Percentiles rank a stretch among this genome's conserved stretches.
Evolutionary conservation across 2,888 invertebrate species (phyloP).

Genomic region (Loripinus fragilis): DNA sequence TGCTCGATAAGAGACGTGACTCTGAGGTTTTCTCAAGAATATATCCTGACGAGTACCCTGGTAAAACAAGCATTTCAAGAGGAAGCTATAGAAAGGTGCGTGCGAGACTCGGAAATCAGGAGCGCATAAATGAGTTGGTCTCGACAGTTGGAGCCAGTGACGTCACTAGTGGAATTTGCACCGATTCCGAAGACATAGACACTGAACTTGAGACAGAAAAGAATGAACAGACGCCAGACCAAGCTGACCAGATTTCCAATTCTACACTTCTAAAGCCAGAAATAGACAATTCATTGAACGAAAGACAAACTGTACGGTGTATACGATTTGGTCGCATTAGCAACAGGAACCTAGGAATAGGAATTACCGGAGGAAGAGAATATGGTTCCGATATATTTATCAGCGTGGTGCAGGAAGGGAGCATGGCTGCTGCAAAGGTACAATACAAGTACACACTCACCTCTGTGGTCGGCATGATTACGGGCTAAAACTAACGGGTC

Average conservation of each 20-base stretch:
- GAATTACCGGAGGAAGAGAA: constrained; percentile 68
- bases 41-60: neutral
- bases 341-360: constrained; percentile 62
- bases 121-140: constrained; percentile 28
- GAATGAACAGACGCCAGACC: constrained; percentile 17
- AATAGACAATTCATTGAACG: neutral
- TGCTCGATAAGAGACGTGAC: neutral
- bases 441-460: too few species aligned
- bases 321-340: neutral
- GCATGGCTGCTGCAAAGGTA: constrained; percentile 67
- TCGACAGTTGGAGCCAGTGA: constrained; percentile 48
- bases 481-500: too few species aligned
- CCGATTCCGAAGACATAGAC: constrained; percentile 38
- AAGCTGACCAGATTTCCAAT: too few species aligned
- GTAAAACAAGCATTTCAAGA: neutral
- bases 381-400: constrained; percentile 64
- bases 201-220: constrained; percentile 24
- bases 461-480: too few species aligned
- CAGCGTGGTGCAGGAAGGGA: constrained; percentile 61
- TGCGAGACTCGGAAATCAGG: neutral
- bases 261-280: neutral
- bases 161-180: constrained; percentile 55
- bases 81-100: neutral
- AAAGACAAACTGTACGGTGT: neutral
- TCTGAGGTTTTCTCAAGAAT: neutral